Evolutionary conservation across 2,888 invertebrate species (phyloP).

Genomic region (Drosophila rellima): DNA sequence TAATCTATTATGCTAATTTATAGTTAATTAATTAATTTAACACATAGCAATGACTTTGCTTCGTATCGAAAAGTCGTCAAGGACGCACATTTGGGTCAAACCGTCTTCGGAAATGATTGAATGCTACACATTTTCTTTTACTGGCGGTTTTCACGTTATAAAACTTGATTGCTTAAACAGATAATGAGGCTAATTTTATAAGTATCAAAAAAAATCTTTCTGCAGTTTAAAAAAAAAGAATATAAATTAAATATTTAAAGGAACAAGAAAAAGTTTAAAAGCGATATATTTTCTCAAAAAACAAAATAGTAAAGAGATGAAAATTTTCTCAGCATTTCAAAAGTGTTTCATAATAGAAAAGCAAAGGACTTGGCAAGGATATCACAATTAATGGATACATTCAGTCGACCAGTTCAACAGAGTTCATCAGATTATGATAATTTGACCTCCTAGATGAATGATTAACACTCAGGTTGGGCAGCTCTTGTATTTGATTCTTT

Average conservation of each 20-base stretch:
- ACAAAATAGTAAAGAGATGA: too few species aligned
- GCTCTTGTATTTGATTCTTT: constrained; percentile 28
- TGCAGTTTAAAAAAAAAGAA: too few species aligned
- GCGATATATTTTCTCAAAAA: too few species aligned
- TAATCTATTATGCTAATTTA: constrained; percentile 63
- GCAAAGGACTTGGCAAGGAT: background rate
- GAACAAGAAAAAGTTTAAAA: background rate
- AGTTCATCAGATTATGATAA: background rate
- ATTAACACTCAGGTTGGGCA: constrained; percentile 11
- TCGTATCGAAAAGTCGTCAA: constrained; percentile 47
- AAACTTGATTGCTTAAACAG: background rate
- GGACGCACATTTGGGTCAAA: constrained; percentile 60
- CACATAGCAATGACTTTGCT: constrained; percentile 50
- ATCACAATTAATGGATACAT: background rate
- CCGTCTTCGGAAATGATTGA: constrained; percentile 39
- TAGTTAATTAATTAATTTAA: constrained; percentile 62
- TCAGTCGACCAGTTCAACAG: too few species aligned
- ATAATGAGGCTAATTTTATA: background rate
- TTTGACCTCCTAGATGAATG: background rate
- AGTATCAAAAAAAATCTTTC: too few species aligned
- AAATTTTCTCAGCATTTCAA: too few species aligned
- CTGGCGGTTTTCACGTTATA: constrained; percentile 5
- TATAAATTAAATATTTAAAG: too few species aligned
- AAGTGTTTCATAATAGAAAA: background rate
- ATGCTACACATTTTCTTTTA: constrained; percentile 36